Evolutionary conservation across 2,797 vertebrate species (phyloP), one percentile per base, ranked within the genome.

Genomic region (Spinibarbus caldwelli): DNA sequence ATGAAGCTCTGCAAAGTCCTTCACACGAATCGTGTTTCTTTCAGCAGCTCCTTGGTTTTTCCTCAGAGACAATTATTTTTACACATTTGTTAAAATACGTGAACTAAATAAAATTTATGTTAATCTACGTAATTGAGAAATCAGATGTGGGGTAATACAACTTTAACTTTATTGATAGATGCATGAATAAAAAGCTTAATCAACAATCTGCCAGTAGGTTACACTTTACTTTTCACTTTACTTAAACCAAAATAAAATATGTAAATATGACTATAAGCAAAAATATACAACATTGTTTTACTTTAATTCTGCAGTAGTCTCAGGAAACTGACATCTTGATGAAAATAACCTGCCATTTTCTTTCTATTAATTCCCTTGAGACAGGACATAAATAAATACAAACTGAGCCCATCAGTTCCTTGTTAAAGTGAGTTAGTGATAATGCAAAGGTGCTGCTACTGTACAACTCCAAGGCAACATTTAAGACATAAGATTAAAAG

Each of bases 381-480:
- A n/a, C n/a, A 0, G 3, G 72, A 23, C 12, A 54, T 68, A 31
- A 38, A 76, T 77, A 68, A n/a, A n/a, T n/a, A n/a, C n/a, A 54
- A 47, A 83, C 45, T 14, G n/a, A 41, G 23, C 36, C 23, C 43
- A 29, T 49, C 64, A 41, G 45, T 71, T 49, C 23, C 70, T 64
- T 12, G 73, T 85, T 78, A 86, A 87, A 89, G 86, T 87, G 85
- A 89, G 83, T 87, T 34, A 82, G 72, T 84, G 73, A 87, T 41
- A 36, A 59, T 86, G 70, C 86, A 83, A 86, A 85, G 34, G 43
- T 78, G 59, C 59, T 87, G 36, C 26, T 86, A 85, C 82, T 80
- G 72, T 67, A 85, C 83, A 72, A 67, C 70, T 78, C 23, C 83
- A 83, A 86, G 43, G 88, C 88, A 83, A 78, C 57, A 78, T 83